Conservation (phyloP, 2,113 vertebrate species). For the Rhinolophus sinicus region DNA sequence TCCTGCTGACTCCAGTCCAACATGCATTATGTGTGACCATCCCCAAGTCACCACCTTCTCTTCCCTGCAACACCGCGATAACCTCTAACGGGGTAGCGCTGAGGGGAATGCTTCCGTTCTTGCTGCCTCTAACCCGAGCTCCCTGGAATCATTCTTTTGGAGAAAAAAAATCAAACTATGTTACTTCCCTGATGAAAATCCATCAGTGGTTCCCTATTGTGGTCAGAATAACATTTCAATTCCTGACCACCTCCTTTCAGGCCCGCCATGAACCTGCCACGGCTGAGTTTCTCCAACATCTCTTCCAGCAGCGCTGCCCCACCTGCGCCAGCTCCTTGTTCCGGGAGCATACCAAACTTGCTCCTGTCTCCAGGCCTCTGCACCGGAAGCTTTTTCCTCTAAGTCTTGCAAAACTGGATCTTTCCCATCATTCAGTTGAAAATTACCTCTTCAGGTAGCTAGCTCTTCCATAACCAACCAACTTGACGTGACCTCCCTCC, state of each 20-base stretch:
- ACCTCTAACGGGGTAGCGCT: neutral
- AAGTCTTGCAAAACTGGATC: neutral
- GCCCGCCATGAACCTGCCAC: neutral
- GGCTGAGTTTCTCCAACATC: neutral
- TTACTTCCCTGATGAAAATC: neutral
- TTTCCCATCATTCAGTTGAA: neutral
- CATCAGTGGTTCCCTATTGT: neutral
- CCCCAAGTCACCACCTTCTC: neutral
- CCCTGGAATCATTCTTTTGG: neutral
- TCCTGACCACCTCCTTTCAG: neutral
- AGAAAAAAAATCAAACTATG: neutral
- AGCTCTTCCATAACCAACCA: neutral
- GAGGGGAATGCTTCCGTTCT: neutral
- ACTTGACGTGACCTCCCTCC: neutral
- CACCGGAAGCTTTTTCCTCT: neutral
- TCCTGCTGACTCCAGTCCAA: neutral
- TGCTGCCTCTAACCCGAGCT: neutral
- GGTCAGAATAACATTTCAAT: neutral
- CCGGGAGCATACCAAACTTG: neutral
- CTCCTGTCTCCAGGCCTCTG: neutral
- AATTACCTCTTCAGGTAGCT: neutral
- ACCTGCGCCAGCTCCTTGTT: neutral
- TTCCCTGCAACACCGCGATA: neutral
- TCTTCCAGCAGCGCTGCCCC: neutral
- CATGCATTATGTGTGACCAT: fast-evolving